Evolutionary conservation across 2,113 vertebrate genomes (phyloP).

Genomic region (Paraplagusia blochii): DNA sequence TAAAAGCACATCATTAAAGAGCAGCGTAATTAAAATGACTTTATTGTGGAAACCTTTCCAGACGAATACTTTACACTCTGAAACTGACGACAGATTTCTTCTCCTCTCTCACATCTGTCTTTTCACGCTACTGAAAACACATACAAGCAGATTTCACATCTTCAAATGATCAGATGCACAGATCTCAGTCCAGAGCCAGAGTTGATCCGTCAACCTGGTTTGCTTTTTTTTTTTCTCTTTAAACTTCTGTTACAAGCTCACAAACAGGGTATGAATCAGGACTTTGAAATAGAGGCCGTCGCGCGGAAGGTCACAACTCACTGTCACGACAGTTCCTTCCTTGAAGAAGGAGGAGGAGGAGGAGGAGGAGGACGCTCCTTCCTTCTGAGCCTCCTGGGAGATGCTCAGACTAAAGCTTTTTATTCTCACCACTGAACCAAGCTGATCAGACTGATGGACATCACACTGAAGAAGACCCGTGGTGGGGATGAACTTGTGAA

Average conservation of each 20-base stretch:
- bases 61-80: conserved; percentile 95
- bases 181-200: conserved; percentile 80
- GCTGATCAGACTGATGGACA: conserved; percentile 2
- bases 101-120: conserved; percentile 51
- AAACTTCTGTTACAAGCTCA: conserved; percentile 40
- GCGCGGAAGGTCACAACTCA: conserved; percentile 11
- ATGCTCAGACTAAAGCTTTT: conserved; percentile 17
- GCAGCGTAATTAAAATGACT: conserved; percentile 51
- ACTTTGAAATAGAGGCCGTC: conserved; percentile 32
- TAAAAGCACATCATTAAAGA: conserved; percentile 56
- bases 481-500: neutral
- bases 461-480: conserved; percentile 8
- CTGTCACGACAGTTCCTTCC: conserved; percentile 19
- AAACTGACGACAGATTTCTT: conserved; percentile 91
- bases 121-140: conserved; percentile 57
- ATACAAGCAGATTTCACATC: conserved; percentile 79
- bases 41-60: conserved; percentile 98
- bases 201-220: conserved; percentile 64
- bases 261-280: conserved; percentile 34
- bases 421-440: neutral
- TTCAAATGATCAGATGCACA: conserved; percentile 87
- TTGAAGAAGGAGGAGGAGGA: conserved; percentile 20
- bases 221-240: conserved; percentile 16
- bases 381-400: conserved; percentile 24
- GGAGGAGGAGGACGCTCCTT: conserved; percentile 14